These are phyloP conservation scores for Reinhardtius hippoglossoides DNA, from an alignment of 2,113 vertebrate genomes.

Conservation along the genomic window DNA sequence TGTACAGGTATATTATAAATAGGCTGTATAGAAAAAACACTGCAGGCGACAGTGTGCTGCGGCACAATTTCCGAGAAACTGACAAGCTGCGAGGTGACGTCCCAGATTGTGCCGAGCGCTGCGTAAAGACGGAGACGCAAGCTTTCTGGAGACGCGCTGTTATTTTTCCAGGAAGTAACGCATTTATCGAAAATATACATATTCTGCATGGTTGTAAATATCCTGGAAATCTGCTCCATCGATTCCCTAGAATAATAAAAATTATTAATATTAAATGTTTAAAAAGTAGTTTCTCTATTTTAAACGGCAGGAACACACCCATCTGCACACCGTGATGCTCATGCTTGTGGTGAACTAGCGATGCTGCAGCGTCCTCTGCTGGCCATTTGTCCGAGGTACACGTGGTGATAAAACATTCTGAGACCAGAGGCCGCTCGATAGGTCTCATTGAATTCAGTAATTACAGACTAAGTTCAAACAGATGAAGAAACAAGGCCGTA, in stretches of 20 bases:
- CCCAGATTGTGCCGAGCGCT: constrained; percentile 39
- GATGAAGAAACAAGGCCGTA: constrained; percentile 2
- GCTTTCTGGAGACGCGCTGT: constrained; percentile 59
- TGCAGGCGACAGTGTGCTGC: background rate
- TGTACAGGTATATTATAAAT: background rate
- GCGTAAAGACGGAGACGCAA: constrained; percentile 26
- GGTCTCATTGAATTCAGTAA: constrained; percentile 14
- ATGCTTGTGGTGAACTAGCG: background rate
- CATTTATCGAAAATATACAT: constrained; percentile 15
- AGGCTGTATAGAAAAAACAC: background rate
- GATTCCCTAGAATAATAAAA: background rate
- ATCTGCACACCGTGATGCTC: background rate
- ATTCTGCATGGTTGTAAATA: background rate
- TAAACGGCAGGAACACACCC: background rate
- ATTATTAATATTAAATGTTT: background rate
- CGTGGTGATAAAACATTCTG: background rate
- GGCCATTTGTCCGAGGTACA: constrained; percentile 40
- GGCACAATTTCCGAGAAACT: constrained; percentile 42
- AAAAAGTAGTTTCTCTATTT: background rate
- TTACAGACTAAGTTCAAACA: constrained; percentile 22
- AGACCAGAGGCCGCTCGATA: constrained; percentile 4
- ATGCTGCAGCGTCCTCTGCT: constrained; percentile 53
- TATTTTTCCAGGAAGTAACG: constrained; percentile 79
- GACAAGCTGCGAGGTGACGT: constrained; percentile 65
- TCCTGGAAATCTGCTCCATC: background rate